Evolutionary conservation across 2,797 vertebrate genomes (phyloP), one percentile per base, ranked within the genome.

Genomic region (Otolemur crassicaudatus): DNA sequence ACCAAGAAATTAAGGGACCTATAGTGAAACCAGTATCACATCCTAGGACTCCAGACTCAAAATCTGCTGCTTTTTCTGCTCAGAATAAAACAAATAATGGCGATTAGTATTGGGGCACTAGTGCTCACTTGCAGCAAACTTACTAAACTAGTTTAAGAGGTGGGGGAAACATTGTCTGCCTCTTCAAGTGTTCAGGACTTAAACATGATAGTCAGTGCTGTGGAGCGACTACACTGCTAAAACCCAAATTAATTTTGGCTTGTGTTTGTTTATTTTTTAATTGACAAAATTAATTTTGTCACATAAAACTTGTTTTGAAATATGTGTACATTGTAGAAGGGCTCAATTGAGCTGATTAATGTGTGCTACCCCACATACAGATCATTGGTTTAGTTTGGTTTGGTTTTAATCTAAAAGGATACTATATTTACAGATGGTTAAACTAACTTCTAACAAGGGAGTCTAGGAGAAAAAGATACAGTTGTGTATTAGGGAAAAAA

Each of bases 231-330:
- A 27, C 87, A 53, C 69, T 93, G 89, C 22, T 91, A 93, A 92
- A 96, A 70, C 22, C 17, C 56, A 43, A 87, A 81, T 95, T 94
- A 43, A 67, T 77, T 75, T 96, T 90, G 61, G 23, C 63, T 94
- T 67, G 19, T 73, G 2, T 46, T 58, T 75, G 72, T 72, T 88
- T 63, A 46, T 70, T 90, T 96, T 88, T 86, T 56, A 40, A 63
- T 65, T 92, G 65, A 77, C 22, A 91, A 65, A 63, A 53, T 80
- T 67, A 13, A 7, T 23, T 43, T 25, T 49, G 29, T 60, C 22
- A 61, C 70, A 16, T 22, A 61, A 5, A 84, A 3, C 17, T 17
- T 88, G n/a, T n/a, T 60, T 53, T 43, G 40, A 88, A 92, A 61
- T 60, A 16, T 69, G 9, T 65, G 20, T 23, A 37, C 70, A 83